These are phyloP conservation scores for Kryptolebias ocellatus DNA, from an alignment of 2,797 vertebrate genomes.

Conservation along the genomic window DNA sequence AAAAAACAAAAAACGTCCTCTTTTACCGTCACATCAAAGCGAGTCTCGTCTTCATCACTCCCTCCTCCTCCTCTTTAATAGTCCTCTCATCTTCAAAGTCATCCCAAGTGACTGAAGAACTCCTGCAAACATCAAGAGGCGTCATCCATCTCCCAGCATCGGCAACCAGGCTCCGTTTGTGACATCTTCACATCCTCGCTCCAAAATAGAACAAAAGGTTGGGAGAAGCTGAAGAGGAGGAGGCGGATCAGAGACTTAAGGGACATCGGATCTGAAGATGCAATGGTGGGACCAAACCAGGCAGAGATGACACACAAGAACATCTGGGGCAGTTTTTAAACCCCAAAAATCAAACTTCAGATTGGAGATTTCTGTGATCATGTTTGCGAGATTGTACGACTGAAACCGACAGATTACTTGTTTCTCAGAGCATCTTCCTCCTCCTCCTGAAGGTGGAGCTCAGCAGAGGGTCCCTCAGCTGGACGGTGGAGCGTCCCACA, in stretches of 20 bases:
- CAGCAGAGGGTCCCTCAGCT: too few species aligned
- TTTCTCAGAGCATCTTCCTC: too few species aligned
- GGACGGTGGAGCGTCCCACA: too few species aligned
- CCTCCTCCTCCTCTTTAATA: conserved; percentile 18
- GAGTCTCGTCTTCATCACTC: conserved; percentile 8
- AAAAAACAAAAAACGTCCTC: conserved; percentile 22
- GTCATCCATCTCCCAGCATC: conserved; percentile 43
- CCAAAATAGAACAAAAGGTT: conserved; percentile 42
- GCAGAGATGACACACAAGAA: conserved; percentile 19
- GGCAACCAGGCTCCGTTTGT: conserved; percentile 18
- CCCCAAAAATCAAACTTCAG: too few species aligned
- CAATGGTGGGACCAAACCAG: conserved; percentile 26
- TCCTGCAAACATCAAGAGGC: conserved; percentile 41
- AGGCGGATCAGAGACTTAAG: conserved; percentile 23
- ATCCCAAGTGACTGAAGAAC: conserved; percentile 28
- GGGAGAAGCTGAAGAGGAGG: conserved; percentile 9
- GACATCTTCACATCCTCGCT: conserved; percentile 31
- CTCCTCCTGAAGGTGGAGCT: too few species aligned
- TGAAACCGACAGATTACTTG: too few species aligned
- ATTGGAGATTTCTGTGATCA: too few species aligned
- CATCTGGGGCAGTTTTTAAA: too few species aligned
- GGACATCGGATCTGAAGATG: conserved; percentile 16
- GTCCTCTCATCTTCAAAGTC: conserved; percentile 39
- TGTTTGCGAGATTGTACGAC: too few species aligned
- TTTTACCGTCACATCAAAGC: conserved; percentile 32